Percentiles rank a stretch among this genome's conserved stretches.
Evolutionary conservation across 2,113 vertebrate species (phyloP).

Genomic region (Thomomys bottae): DNA sequence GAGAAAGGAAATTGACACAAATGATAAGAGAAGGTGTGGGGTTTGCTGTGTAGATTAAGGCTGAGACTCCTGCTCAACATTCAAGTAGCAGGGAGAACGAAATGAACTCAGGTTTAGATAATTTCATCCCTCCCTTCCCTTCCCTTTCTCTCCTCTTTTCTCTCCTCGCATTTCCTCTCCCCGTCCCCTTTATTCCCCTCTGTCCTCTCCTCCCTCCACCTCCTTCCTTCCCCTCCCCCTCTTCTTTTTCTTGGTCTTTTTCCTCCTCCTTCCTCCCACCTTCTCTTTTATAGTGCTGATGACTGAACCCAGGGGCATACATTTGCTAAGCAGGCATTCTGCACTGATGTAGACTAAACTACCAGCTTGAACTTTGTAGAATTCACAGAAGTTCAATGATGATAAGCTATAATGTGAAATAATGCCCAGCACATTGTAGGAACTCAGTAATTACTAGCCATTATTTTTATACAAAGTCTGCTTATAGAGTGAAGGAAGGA

Average conservation of each 20-base stretch:
- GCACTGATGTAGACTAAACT: background rate
- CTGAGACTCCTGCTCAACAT: background rate
- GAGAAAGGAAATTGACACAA: background rate
- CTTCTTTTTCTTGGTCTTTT: too few relatives aligned
- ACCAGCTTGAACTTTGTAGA: background rate
- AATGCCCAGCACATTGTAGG: background rate
- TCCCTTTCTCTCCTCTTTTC: too few relatives aligned
- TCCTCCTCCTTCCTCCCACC: background rate
- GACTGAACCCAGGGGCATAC: background rate
- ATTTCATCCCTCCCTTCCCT: background rate
- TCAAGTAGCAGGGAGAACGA: background rate
- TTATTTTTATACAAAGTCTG: background rate
- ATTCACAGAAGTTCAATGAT: background rate
- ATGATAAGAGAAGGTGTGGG: background rate
- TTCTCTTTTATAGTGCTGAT: background rate
- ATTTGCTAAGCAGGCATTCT: background rate
- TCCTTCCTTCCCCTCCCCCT: too few relatives aligned
- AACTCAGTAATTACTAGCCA: constrained; percentile 1
- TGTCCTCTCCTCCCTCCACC: too few relatives aligned
- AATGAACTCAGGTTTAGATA: background rate
- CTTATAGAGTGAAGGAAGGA: background rate
- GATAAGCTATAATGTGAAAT: background rate
- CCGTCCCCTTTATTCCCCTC: too few relatives aligned
- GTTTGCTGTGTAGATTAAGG: background rate
- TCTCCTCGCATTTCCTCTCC: too few relatives aligned